phyloP scores from a whole-genome alignment of 2,113 vertebrate genomes.

The Elachura formosa region DNA sequence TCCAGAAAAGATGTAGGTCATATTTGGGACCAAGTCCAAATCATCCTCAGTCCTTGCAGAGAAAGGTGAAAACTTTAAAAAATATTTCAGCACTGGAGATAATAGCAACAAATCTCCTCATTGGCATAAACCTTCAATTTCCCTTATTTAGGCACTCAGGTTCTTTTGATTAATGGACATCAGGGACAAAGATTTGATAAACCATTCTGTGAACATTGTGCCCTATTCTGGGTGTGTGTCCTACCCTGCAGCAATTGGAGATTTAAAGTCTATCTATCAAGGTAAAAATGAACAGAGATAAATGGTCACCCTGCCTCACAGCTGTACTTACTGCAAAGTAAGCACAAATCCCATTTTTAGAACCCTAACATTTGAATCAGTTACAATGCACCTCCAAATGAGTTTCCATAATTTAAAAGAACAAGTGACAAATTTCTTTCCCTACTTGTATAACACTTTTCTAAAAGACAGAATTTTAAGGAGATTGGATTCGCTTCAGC shows the following conservation, averaged over 20 bases:
- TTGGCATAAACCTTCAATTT: neutral
- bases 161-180: neutral
- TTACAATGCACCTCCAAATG: neutral
- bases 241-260: neutral
- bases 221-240: neutral
- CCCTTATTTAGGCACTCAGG: neutral
- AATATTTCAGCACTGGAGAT: neutral
- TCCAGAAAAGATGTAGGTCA: neutral
- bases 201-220: neutral
- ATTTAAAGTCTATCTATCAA: slow-evolving; percentile 9
- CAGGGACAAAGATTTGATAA: neutral
- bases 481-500: neutral
- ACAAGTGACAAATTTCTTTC: neutral
- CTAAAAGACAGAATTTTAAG: neutral
- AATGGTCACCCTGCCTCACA: neutral
- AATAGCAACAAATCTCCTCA: neutral
- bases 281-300: slow-evolving; percentile 12
- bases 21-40: neutral
- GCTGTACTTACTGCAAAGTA: neutral
- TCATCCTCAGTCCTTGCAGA: neutral
- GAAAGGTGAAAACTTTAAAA: neutral
- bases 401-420: neutral
- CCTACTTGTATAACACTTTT: neutral
- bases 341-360: neutral
- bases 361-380: slow-evolving; percentile 1